Percentiles rank a stretch among this genome's conserved stretches.
These are phyloP conservation scores for Trichonephila clavata DNA, from an alignment of 1,140 invertebrate species.

Conservation along the genomic window DNA sequence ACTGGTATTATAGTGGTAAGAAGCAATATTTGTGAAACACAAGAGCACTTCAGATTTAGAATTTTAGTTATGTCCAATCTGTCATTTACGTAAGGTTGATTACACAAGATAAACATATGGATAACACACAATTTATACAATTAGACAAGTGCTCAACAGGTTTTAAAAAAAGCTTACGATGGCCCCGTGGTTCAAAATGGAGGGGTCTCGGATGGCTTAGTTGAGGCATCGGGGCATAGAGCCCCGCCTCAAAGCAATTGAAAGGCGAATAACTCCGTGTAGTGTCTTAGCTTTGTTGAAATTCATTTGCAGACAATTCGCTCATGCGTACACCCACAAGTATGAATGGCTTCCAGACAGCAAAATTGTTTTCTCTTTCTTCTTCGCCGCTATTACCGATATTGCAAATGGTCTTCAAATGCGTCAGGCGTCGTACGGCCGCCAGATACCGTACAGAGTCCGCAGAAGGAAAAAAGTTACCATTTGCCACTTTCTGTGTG, in stretches of 20 bases:
- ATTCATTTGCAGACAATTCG: constrained; percentile 55
- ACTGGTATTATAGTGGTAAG: too few species aligned
- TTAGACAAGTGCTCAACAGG: too few species aligned
- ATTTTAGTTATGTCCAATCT: too few species aligned
- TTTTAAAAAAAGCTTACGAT: too few species aligned
- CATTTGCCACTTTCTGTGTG: too few species aligned
- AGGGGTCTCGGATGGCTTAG: neutral
- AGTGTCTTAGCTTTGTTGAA: constrained; percentile 60
- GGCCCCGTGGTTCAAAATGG: neutral
- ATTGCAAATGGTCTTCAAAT: constrained; percentile 12
- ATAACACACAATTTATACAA: too few species aligned
- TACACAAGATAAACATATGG: too few species aligned
- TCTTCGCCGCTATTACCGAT: neutral
- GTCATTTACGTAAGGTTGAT: too few species aligned
- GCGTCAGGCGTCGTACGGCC: too few species aligned
- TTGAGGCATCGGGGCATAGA: neutral
- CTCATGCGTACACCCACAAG: constrained; percentile 55
- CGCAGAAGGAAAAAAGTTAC: neutral
- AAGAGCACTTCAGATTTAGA: too few species aligned
- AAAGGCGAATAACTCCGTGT: constrained; percentile 9
- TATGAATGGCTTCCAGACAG: constrained; percentile 38
- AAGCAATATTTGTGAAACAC: too few species aligned
- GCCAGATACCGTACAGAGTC: too few species aligned
- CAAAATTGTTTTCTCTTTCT: constrained; percentile 45
- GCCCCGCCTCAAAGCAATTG: constrained; percentile 37